phyloP scores from a whole-genome alignment of 2,113 vertebrate species.

The Megaceryle maxima region DNA sequence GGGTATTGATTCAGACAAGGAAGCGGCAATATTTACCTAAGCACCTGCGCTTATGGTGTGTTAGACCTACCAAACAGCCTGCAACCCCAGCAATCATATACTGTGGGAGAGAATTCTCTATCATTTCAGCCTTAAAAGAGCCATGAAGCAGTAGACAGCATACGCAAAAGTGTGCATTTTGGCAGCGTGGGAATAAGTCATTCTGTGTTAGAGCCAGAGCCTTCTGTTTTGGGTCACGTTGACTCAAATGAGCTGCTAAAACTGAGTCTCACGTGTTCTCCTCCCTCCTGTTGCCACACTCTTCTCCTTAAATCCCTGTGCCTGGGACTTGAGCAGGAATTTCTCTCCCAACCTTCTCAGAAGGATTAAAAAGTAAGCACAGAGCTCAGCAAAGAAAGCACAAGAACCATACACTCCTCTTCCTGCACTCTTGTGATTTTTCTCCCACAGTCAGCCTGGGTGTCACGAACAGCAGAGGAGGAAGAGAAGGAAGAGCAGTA shows the following conservation, averaged over 20 bases:
- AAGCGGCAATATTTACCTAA: slow-evolving; percentile 60
- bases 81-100: not conserved
- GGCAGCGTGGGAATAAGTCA: slow-evolving; percentile 20
- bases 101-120: not conserved
- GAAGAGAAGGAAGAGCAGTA: not conserved
- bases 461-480: not conserved
- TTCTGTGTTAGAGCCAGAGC: slow-evolving; percentile 6
- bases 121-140: slow-evolving; percentile 14
- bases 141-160: not conserved
- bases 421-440: not conserved
- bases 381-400: not conserved
- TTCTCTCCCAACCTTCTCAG: not conserved
- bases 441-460: not conserved
- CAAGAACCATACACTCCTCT: not conserved
- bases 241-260: slow-evolving; percentile 1
- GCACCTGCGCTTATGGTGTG: slow-evolving; percentile 8
- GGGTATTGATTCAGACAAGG: slow-evolving; percentile 23
- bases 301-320: not conserved
- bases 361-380: not conserved
- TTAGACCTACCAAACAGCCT: slow-evolving; percentile 18
- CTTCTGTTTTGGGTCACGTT: not conserved
- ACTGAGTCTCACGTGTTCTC: not conserved
- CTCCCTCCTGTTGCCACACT: not conserved
- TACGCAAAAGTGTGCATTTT: not conserved
- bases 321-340: not conserved